Evolutionary conservation across 2,113 vertebrate species (phyloP).

Genomic region (Antechinus stuartii): DNA sequence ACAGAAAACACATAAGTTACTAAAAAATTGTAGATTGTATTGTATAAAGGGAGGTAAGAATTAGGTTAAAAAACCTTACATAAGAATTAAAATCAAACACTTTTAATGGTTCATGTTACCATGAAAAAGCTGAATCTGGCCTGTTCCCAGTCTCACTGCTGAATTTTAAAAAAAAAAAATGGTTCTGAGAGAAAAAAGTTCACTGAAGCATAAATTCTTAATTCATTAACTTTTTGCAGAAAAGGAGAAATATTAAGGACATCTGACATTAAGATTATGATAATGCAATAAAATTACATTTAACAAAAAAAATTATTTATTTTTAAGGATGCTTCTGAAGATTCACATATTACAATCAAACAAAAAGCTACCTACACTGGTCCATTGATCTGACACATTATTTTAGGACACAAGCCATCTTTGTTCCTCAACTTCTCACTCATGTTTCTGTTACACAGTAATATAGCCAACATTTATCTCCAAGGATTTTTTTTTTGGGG

Average conservation of each 20-base stretch:
- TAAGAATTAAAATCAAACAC: neutral
- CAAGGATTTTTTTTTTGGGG: neutral
- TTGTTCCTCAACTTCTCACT: neutral
- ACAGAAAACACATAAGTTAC: neutral
- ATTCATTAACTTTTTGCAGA: neutral
- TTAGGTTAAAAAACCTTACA: neutral
- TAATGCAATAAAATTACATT: too few relatives aligned
- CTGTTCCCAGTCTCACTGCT: neutral
- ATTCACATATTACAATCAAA: slow-evolving; percentile 16
- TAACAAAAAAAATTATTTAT: neutral
- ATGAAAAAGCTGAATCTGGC: slow-evolving; percentile 8
- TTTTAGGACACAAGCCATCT: neutral
- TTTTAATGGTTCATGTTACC: slow-evolving; percentile 9
- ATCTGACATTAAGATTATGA: too few relatives aligned
- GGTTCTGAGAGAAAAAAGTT: neutral
- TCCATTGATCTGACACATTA: neutral
- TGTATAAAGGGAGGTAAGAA: neutral
- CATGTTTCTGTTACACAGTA: neutral
- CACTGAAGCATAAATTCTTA: neutral
- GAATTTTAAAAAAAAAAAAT: neutral
- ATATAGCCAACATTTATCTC: neutral
- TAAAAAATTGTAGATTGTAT: neutral
- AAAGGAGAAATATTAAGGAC: too few relatives aligned
- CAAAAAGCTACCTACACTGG: neutral
- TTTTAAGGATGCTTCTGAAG: slow-evolving; percentile 9